These are phyloP conservation scores for Empis livida DNA, from an alignment of 2,888 invertebrate genomes.

Conservation along the genomic window DNA sequence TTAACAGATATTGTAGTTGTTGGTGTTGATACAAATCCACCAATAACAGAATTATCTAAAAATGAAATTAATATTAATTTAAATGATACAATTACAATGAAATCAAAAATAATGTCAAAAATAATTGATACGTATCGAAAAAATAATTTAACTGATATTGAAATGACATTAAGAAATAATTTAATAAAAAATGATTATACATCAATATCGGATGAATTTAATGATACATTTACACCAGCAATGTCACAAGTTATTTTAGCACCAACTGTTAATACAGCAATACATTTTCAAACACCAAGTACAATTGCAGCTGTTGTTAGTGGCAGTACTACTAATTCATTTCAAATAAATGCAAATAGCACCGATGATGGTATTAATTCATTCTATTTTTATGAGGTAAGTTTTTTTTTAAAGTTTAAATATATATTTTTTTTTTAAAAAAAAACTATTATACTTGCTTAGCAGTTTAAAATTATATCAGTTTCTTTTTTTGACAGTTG, in stretches of 20 bases:
- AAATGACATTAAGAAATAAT: conserved; percentile 10
- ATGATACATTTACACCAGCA: conserved; percentile 24
- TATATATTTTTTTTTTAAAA: too few relatives aligned
- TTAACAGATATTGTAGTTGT: conserved; percentile 6
- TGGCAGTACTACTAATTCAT: conserved; percentile 1
- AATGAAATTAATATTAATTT: neutral
- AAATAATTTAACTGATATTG: neutral
- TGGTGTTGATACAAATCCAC: conserved; percentile 4
- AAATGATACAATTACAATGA: neutral
- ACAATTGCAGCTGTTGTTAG: conserved; percentile 11
- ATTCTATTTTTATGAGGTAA: conserved; percentile 36
- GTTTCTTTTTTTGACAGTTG: too few relatives aligned
- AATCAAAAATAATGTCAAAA: neutral
- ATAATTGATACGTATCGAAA: neutral
- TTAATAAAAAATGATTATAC: neutral
- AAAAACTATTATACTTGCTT: too few relatives aligned
- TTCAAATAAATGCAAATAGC: neutral
- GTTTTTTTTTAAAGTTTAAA: conserved; percentile 11
- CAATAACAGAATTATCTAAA: neutral
- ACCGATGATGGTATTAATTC: conserved; percentile 23
- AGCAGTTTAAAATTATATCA: too few relatives aligned
- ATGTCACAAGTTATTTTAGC: conserved; percentile 28
- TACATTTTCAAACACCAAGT: conserved; percentile 32
- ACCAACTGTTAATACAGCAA: conserved; percentile 26
- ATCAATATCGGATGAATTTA: conserved; percentile 14